Conservation (phyloP, 2,888 invertebrate species). For the Xanthorhoe spadicearia region DNA sequence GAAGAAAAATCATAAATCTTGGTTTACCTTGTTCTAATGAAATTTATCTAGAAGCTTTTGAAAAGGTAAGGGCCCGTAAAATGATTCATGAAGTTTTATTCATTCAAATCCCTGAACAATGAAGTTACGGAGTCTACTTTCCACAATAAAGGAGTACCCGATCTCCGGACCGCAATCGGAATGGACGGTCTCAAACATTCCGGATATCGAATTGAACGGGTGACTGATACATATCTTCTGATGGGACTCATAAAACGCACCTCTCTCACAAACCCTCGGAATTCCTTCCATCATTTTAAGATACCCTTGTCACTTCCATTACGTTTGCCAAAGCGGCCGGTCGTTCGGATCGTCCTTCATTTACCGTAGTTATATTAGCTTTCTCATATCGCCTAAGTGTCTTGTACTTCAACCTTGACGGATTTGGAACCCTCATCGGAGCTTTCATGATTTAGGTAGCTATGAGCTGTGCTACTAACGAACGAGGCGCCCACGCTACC, state of each 20-base stretch:
- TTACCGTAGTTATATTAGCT: constrained; percentile 74
- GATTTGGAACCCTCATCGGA: constrained; percentile 53
- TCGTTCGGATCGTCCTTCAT: constrained; percentile 75
- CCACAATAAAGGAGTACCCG: constrained; percentile 36
- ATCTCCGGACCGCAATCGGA: constrained; percentile 35
- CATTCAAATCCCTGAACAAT: constrained; percentile 26
- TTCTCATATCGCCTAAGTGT: constrained; percentile 76
- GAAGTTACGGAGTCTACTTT: constrained; percentile 33
- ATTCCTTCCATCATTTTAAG: constrained; percentile 79
- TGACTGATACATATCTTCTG: constrained; percentile 69
- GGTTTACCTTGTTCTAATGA: background rate
- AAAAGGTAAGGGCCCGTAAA: background rate
- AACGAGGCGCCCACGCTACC: constrained; percentile 11
- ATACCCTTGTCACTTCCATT: constrained; percentile 83
- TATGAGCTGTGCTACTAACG: constrained; percentile 13
- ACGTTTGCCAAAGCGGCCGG: constrained; percentile 68
- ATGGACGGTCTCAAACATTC: constrained; percentile 46
- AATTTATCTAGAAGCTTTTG: constrained; percentile 10
- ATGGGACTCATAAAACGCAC: constrained; percentile 69
- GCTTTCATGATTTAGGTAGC: constrained; percentile 39
- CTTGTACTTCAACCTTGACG: constrained; percentile 65
- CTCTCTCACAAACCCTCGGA: constrained; percentile 66
- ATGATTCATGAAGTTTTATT: constrained; percentile 17
- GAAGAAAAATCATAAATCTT: background rate
- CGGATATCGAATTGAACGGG: constrained; percentile 57